These are phyloP conservation scores for Caenorhabditis sinica DNA, from an alignment of 2,888 invertebrate species.

Conservation along the genomic window DNA sequence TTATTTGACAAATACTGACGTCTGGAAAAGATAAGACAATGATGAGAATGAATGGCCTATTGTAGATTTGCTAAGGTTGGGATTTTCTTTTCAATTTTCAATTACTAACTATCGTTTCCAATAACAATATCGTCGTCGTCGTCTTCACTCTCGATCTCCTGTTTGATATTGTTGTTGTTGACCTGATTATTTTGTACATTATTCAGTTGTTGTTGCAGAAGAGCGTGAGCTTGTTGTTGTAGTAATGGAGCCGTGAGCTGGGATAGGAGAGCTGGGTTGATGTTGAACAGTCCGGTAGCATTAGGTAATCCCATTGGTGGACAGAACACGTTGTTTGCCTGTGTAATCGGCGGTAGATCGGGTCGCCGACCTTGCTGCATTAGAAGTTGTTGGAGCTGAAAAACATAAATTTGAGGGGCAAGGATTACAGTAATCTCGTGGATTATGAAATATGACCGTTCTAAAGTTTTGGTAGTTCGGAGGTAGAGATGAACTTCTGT, in stretches of 20 bases:
- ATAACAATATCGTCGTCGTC: conserved; percentile 67
- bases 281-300: conserved; percentile 36
- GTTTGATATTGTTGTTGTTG: conserved; percentile 65
- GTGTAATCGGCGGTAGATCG: conserved; percentile 47
- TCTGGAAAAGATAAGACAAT: conserved; percentile 52
- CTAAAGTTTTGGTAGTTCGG: too few species aligned
- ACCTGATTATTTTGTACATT: conserved; percentile 53
- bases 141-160: conserved; percentile 54
- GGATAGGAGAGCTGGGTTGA: conserved; percentile 53
- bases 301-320: conserved; percentile 45
- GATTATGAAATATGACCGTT: too few species aligned
- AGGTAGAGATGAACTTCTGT: too few species aligned
- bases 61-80: neutral
- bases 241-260: conserved; percentile 65
- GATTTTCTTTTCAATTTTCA: too few species aligned
- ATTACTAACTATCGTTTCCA: conserved; percentile 53
- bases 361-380: conserved; percentile 59
- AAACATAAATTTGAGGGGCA: neutral
- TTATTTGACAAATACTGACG: conserved; percentile 69
- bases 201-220: conserved; percentile 64
- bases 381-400: conserved; percentile 55
- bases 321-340: conserved; percentile 49
- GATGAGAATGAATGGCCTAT: neutral
- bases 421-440: too few species aligned
- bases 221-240: conserved; percentile 68